These are phyloP conservation scores for Luperina nickerlii DNA, from an alignment of 2,888 invertebrate species.

Conservation along the genomic window DNA sequence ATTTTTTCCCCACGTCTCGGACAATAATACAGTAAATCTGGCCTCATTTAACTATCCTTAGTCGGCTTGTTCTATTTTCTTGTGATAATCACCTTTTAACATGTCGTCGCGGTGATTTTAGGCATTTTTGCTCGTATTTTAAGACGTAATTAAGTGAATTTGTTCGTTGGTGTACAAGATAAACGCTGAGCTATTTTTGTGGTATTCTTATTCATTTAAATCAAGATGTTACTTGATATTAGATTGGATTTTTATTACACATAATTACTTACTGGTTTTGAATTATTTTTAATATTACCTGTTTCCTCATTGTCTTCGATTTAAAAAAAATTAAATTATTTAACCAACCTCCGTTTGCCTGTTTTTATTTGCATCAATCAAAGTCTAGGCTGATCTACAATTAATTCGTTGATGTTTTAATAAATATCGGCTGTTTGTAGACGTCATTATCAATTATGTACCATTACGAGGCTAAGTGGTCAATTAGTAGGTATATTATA, in stretches of 20 bases:
- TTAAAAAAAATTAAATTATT: not conserved
- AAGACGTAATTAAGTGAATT: slow-evolving; percentile 66
- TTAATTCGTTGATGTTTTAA: slow-evolving; percentile 23
- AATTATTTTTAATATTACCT: not conserved
- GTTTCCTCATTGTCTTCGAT: not conserved
- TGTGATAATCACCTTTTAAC: slow-evolving; percentile 60
- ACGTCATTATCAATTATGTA: slow-evolving; percentile 41
- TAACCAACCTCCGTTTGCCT: not conserved
- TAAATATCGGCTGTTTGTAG: slow-evolving; percentile 14
- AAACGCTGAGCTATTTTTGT: slow-evolving; percentile 22
- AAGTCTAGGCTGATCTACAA: not conserved
- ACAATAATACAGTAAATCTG: slow-evolving; percentile 76
- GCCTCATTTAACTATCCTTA: slow-evolving; percentile 81
- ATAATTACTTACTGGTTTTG: slow-evolving; percentile 11
- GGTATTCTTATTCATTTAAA: slow-evolving; percentile 32
- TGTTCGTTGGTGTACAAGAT: slow-evolving; percentile 48
- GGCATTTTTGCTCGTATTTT: slow-evolving; percentile 65
- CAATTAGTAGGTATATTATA: slow-evolving; percentile 49
- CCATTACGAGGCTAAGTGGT: slow-evolving; percentile 41
- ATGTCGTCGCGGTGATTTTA: slow-evolving; percentile 67
- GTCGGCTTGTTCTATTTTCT: slow-evolving; percentile 68
- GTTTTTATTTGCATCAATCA: slow-evolving; percentile 10
- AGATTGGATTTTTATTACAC: not conserved
- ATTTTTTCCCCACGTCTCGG: slow-evolving; percentile 68
- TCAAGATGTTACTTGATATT: slow-evolving; percentile 5